Percentiles rank a stretch among this genome's conserved stretches.
These are phyloP conservation scores for Passer domesticus DNA, from an alignment of 2,113 vertebrate genomes.

Conservation along the genomic window DNA sequence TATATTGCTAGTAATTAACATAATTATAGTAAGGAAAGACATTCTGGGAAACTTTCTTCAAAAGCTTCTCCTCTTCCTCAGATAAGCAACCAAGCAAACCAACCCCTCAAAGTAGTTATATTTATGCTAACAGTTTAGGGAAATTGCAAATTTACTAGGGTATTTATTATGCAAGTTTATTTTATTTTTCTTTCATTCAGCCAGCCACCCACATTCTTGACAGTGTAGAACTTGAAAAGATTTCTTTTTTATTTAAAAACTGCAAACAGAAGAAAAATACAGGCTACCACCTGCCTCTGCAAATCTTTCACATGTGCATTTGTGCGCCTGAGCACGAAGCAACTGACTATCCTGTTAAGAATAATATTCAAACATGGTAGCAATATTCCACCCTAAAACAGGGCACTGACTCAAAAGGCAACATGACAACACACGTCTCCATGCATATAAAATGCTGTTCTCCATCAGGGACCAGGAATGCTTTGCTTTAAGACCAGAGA, in stretches of 20 bases:
- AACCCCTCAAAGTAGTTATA: neutral
- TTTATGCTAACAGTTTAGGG: neutral
- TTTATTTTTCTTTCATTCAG: constrained; percentile 58
- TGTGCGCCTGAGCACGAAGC: neutral
- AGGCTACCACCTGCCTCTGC: constrained; percentile 42
- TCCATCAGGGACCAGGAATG: neutral
- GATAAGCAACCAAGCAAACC: neutral
- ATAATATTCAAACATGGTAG: neutral
- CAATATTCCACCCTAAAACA: neutral
- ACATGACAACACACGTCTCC: accelerated
- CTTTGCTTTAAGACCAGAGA: neutral
- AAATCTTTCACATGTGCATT: neutral
- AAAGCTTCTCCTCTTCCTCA: neutral
- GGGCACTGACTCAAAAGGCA: neutral
- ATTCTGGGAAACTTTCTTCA: neutral
- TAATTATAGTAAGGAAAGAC: neutral
- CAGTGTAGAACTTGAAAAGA: constrained; percentile 53
- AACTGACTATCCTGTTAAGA: neutral
- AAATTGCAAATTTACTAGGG: neutral
- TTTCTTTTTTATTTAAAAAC: constrained; percentile 27
- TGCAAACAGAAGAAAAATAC: constrained; percentile 11
- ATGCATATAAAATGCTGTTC: neutral
- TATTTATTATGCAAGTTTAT: constrained; percentile 50
- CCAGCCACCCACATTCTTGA: constrained; percentile 57
- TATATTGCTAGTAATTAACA: neutral